Evolutionary conservation across 2,113 vertebrate species (phyloP).

Genomic region (Columba janthina): DNA sequence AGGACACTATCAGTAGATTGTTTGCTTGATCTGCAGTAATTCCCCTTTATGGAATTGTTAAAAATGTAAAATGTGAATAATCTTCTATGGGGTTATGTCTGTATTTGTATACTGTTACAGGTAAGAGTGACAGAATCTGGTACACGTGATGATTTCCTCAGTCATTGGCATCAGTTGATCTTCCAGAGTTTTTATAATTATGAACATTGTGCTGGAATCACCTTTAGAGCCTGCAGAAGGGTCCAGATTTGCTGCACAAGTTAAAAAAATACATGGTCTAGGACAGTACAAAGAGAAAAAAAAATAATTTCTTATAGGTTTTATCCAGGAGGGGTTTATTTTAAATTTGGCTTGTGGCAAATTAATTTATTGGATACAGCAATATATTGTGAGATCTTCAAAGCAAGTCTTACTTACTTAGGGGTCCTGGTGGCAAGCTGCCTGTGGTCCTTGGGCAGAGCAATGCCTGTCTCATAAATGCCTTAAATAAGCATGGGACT

Average conservation of each 20-base stretch:
- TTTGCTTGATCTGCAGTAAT: not conserved
- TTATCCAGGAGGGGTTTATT: not conserved
- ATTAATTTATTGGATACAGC: not conserved
- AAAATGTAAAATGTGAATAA: no score
- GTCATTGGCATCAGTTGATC: not conserved
- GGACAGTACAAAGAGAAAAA: not conserved
- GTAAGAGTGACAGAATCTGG: not conserved
- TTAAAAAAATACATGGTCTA: not conserved
- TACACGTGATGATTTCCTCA: fast-evolving
- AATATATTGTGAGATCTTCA: not conserved
- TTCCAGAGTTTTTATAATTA: not conserved
- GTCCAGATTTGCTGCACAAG: not conserved
- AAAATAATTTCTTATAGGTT: not conserved
- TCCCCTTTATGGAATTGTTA: not conserved
- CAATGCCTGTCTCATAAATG: not conserved
- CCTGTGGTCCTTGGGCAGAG: not conserved
- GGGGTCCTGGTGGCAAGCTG: not conserved
- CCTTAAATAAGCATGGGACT: not conserved
- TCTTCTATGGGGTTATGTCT: not conserved
- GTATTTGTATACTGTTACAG: not conserved
- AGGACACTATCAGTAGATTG: not conserved
- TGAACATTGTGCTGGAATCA: not conserved
- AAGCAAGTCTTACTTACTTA: not conserved
- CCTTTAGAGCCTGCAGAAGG: not conserved
- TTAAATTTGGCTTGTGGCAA: not conserved